Evolutionary conservation across 1,140 invertebrate species (phyloP), one percentile per base, ranked within the genome.

Genomic region (Hyphantria cunea): DNA sequence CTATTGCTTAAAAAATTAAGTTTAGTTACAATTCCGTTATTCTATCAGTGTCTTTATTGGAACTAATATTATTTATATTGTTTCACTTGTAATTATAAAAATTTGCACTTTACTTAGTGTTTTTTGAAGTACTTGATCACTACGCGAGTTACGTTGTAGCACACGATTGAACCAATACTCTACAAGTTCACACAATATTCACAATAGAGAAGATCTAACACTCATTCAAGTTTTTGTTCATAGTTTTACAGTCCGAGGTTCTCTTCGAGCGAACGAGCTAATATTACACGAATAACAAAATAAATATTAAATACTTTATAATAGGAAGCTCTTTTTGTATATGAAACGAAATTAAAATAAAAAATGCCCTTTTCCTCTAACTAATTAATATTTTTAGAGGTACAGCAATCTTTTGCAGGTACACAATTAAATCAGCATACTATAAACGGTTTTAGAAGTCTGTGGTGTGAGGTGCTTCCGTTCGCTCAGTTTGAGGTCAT

Each of bases 281-380:
- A 61, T 65, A 54, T 62, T 53, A 64, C 63, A 42, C 59, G 65
- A 66, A 55, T 72, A 64, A 71, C 47, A 68, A 60, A 56, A 63
- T 52, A 62, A 52, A 63, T 34, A 47, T 53, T 33, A 49, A 64
- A 52, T 48, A 48, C 42, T 56, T 71, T 69, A 65, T 74, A 75
- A 74, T 68, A 76, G 76, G 77, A 82, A 86, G 83, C 81, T 86
- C 78, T 71, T 81, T 70, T 66, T 65, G 44, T 56, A 60, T 54
- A 65, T 32, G 42, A 65, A 54, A 54, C 53, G 49, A 66, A 64
- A 62, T 48, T 34, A 58, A 25, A 58, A 39, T 4, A 14, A 14
- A 61, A 61, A 58, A 37, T 51, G 32, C 33, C 50, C 39, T 34
- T 45, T 13, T 41, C 39, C 48, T 32, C 32, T 49, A n/a, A 32